Evolutionary conservation across 23 tunicate species (phyloP).

Genomic region (Diplosoma virens): DNA sequence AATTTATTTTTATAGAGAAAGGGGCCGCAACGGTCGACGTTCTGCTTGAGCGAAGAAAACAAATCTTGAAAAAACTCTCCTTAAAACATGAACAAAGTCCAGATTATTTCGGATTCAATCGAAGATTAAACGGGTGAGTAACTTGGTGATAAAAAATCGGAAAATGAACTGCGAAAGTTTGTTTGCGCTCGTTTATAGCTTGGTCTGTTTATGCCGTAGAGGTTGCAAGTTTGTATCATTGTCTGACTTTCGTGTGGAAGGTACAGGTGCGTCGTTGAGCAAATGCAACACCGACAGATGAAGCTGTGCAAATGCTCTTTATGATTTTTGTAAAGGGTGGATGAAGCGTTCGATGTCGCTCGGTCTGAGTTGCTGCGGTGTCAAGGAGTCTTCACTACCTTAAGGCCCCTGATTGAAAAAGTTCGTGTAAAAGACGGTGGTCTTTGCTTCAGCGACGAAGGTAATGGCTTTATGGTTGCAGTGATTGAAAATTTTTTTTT

Average conservation of each 20-base stretch:
- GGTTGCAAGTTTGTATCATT: no score
- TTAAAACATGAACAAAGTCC: constrained; percentile 17
- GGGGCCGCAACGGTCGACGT: neutral
- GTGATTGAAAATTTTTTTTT: no score
- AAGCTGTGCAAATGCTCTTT: no score
- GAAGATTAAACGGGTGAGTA: constrained; percentile 29
- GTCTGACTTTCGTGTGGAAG: no score
- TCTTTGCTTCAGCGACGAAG: constrained; percentile 24
- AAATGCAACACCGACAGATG: no score
- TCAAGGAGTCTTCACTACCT: neutral
- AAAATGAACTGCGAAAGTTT: no score
- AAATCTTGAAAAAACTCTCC: constrained; percentile 37
- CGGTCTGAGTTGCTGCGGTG: constrained; percentile 40
- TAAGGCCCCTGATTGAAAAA: constrained; percentile 21
- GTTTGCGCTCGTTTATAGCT: no score
- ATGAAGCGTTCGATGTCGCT: constrained; percentile 44
- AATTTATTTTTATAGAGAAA: neutral
- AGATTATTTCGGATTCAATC: neutral
- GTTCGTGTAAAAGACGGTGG: constrained; percentile 34
- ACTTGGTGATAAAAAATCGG: no score
- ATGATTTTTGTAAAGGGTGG: constrained; percentile 1
- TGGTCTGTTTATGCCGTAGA: no score
- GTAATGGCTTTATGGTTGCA: no score
- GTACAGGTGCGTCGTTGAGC: no score
- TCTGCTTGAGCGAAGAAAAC: constrained; percentile 36